Percentiles rank a stretch among this genome's conserved stretches.
phyloP scores from a whole-genome alignment of 2,113 vertebrate species.

The Pterocles burchelli region DNA sequence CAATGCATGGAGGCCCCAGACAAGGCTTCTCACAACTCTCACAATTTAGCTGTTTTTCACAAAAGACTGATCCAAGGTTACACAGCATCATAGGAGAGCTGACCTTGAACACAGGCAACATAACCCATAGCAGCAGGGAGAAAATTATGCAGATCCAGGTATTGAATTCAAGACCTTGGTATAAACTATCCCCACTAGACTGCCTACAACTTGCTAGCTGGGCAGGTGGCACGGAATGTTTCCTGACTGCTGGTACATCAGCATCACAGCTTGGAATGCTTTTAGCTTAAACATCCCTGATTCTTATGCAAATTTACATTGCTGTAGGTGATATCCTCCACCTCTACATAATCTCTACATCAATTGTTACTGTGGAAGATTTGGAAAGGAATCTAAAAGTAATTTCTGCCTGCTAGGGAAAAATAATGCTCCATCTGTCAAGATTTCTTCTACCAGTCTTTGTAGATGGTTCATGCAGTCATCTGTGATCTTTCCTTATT shows the following conservation, averaged over 20 bases:
- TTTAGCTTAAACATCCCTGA: not conserved
- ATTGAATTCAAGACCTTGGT: not conserved
- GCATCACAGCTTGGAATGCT: not conserved
- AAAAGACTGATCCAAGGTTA: not conserved
- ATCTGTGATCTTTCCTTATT: not conserved
- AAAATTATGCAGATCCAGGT: not conserved
- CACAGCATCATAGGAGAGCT: not conserved
- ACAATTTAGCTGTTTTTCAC: not conserved
- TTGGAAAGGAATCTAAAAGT: not conserved
- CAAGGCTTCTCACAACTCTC: not conserved
- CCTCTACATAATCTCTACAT: not conserved
- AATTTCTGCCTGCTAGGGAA: not conserved
- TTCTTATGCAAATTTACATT: not conserved
- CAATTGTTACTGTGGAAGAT: not conserved
- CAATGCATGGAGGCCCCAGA: accelerated
- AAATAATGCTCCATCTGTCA: not conserved
- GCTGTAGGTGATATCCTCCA: not conserved
- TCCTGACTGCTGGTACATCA: not conserved
- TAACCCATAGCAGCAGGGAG: not conserved
- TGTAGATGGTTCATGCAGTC: not conserved
- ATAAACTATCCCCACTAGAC: not conserved
- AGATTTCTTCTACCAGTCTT: not conserved
- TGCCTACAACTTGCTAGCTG: not conserved
- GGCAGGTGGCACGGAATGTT: not conserved
- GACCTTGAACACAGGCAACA: not conserved